Base-by-base conservation (phyloP, 2,888 invertebrate species). In the Sphinx pinastri region DNA sequence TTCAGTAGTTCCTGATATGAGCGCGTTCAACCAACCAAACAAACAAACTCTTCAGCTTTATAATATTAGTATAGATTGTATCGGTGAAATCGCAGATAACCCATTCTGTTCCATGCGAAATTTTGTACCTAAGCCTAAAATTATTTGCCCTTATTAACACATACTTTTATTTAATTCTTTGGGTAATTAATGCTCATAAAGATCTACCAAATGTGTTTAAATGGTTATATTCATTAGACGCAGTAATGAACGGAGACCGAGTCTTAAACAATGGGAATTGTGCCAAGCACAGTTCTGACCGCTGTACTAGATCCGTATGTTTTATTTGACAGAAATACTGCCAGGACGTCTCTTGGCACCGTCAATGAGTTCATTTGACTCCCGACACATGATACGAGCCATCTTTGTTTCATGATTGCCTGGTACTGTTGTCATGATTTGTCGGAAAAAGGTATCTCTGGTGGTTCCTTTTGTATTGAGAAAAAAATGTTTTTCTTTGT, bases 161-260 rank as follows among this genome's bases (percentile, higher is more conserved):
- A 38, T 38, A 38, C 38, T 38, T 38, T 38, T 38, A 38, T 38
- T 38, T 8, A 38, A 38, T 38, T 5, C 38, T 7, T 38, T 38
- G 6, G 38, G 8, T 38, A 5, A 7, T 2, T 38, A 38, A 5
- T 38, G 38, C 8, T 7, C 7, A 38, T 38, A 7, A 38, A 38
- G 2, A 38, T 38, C 38, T 16, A 57, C 0, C 25, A 57, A 57
- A 57, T 57, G 25, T 49, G 67, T 71, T 67, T 31, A 67, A 51
- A 69, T 67, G 71, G 71, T 67, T 70, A 71, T 70, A 70, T 38
- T 58, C 73, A 70, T 66, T 67, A 45, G 63, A 55, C 19, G 2
- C 14, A 38, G 67, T 70, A 71, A 72, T 58, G 69, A 67, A 68
- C 31, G n/a, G 71, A 73, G 54, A 63, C 66, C 16, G 31, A 55